Evolutionary conservation across 2,797 vertebrate species (phyloP).

Genomic region (Peromyscus aztecus): DNA sequence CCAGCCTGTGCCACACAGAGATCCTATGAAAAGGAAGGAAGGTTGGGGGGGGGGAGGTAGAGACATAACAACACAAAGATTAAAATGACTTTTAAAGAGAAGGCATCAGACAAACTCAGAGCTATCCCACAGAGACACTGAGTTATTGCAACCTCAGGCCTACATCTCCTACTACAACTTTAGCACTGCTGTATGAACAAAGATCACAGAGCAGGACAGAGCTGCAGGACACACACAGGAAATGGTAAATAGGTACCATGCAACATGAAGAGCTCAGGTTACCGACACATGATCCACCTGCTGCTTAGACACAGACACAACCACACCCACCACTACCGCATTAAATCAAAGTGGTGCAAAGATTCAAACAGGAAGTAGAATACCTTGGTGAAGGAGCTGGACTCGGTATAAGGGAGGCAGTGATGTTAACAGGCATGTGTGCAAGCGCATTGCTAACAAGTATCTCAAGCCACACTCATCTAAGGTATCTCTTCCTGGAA

Average conservation of each 20-base stretch:
- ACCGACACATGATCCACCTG: not conserved
- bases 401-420: constrained; percentile 97
- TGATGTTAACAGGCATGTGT: constrained; percentile 97
- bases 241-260: not conserved
- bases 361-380: not conserved
- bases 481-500: constrained; percentile 95
- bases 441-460: constrained; percentile 97
- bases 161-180: not conserved
- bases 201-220: not conserved
- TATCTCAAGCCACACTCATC: constrained; percentile 98
- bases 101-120: not conserved
- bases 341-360: constrained; percentile 4
- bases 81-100: constrained; percentile 50
- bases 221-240: not conserved
- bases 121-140: not conserved
- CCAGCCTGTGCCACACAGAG: not conserved
- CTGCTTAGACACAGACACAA: not conserved
- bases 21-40: not conserved
- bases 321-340: not conserved
- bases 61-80: not conserved
- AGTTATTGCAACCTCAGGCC: not conserved
- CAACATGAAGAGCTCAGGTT: not conserved
- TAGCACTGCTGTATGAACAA: not conserved
- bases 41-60: not conserved
- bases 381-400: constrained; percentile 99